These are phyloP conservation scores for Henricia sp. DNA, from an alignment of 53 echinoderm and acorn worm species.

Conservation along the genomic window DNA sequence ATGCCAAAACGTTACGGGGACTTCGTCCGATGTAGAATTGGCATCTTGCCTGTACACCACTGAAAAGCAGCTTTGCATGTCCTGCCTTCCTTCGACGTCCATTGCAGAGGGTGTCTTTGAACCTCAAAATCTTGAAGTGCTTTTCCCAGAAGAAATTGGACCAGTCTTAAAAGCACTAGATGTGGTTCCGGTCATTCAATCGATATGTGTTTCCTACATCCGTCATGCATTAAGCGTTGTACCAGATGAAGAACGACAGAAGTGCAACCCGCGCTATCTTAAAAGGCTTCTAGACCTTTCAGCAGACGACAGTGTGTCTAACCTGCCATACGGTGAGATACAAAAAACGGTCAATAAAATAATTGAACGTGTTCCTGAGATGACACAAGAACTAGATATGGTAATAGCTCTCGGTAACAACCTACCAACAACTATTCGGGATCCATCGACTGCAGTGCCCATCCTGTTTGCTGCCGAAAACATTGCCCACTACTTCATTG, in stretches of 20 bases:
- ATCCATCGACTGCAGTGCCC: not conserved
- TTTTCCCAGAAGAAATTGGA: conserved; percentile 62
- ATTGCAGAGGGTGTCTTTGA: conserved; percentile 68
- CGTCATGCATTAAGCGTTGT: conserved; percentile 70
- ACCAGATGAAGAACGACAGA: conserved; percentile 39
- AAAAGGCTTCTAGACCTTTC: too few relatives aligned
- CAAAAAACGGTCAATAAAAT: conserved; percentile 29
- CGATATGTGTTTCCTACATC: conserved; percentile 74
- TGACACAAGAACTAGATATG: not conserved
- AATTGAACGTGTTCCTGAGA: not conserved
- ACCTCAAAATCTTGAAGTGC: conserved; percentile 43
- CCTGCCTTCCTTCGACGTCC: conserved; percentile 64
- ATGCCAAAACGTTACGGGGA: conserved; percentile 49
- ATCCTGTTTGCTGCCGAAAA: too few relatives aligned
- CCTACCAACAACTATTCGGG: not conserved
- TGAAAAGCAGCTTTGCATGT: conserved; percentile 61
- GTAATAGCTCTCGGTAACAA: not conserved
- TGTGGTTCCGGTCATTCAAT: conserved; percentile 42
- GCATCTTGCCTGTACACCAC: conserved; percentile 77
- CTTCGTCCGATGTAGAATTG: conserved; percentile 34
- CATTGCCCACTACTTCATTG: not conserved
- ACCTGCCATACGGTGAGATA: too few relatives aligned
- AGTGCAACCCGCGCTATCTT: conserved; percentile 60
- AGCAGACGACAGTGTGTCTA: too few relatives aligned
- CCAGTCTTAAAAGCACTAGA: conserved; percentile 53